Base-by-base conservation (phyloP, 2,888 invertebrate species). In the Volucella bombylans region DNA sequence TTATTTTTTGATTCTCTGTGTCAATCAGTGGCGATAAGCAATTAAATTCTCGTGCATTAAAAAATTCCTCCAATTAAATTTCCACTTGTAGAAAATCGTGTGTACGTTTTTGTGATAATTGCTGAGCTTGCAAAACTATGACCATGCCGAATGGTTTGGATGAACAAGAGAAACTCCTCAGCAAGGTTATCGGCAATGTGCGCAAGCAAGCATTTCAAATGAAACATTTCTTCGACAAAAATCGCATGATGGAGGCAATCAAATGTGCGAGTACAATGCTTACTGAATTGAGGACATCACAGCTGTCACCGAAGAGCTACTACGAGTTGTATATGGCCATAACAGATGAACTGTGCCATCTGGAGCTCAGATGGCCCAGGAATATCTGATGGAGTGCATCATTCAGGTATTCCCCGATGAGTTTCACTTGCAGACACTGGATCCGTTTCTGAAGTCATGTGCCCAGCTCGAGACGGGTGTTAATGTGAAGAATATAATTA, bases 201-300 rank as follows among this genome's bases (percentile, higher is more conserved):
- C 90, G 91, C n/a, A 92, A 92, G 43, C 92, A 94, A 93, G 97
- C 99, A 61, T 98, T 99, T 91, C 98, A 99, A 92, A 98, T 99
- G 98, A 99, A 99, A 92, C 94, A 99, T 92, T 98, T 98, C 90
- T 93, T 99, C 89, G 98, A 99, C 93, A 98, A 98, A 91, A 95
- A 96, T 57, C 97, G 98, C 90, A 92, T 99, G 87, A 98, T 99
- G 97, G 99, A 99, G 92, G 99, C 98, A 0, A 92, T 99, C 68
- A 99, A 99, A 92, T 98, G 99, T 92, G 99, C 99, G 0, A 98
- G 98, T 62, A 97, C 97, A 12, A 99, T 99, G 99, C 93, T 99
- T 1, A 97, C 97, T 52, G 99, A 99, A 92, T 93, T 99, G 55
- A 93, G 99, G 82, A 99, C 99, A 1, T 98, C 99, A 0, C 93